A percentile compares a stretch with the other conserved stretches of the same genome.
These are phyloP conservation scores for Melanostigma gelatinosum DNA, from an alignment of 2,113 vertebrate genomes.

Conservation along the genomic window DNA sequence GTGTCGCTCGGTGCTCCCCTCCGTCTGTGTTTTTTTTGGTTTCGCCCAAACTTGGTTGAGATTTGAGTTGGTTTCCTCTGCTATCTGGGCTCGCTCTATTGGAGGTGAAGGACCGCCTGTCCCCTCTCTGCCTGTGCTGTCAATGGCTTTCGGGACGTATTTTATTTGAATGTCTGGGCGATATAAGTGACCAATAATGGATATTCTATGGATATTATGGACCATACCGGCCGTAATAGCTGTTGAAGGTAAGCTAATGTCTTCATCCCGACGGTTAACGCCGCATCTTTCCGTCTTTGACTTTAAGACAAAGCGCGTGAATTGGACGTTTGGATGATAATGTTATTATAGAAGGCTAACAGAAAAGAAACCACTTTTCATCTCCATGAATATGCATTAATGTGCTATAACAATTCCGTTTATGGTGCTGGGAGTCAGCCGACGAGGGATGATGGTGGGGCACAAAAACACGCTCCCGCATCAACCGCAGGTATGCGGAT, in stretches of 20 bases:
- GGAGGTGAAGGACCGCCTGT: constrained; percentile 80
- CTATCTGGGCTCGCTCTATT: constrained; percentile 75
- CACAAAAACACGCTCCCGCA: constrained; percentile 55
- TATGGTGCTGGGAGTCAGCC: background rate
- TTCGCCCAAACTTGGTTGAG: constrained; percentile 83
- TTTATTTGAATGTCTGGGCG: constrained; percentile 83
- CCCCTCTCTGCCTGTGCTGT: constrained; percentile 72
- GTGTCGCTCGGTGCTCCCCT: constrained; percentile 47
- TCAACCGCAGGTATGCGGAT: constrained; percentile 56
- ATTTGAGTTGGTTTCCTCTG: constrained; percentile 79
- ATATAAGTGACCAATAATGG: constrained; percentile 82
- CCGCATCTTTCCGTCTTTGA: constrained; percentile 69
- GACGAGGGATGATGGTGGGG: constrained; percentile 11
- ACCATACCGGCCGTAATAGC: constrained; percentile 83
- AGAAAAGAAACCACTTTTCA: background rate
- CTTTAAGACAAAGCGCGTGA: constrained; percentile 69
- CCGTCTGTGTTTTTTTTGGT: constrained; percentile 82
- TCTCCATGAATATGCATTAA: background rate
- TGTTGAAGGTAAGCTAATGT: constrained; percentile 84
- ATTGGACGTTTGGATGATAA: background rate
- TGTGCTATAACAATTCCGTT: background rate
- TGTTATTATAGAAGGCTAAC: background rate
- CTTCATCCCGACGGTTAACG: constrained; percentile 47
- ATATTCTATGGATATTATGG: constrained; percentile 88
- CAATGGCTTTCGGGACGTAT: constrained; percentile 84